Evolutionary conservation across 2,113 vertebrate genomes (phyloP).

Genomic region (Leiothrix lutea): DNA sequence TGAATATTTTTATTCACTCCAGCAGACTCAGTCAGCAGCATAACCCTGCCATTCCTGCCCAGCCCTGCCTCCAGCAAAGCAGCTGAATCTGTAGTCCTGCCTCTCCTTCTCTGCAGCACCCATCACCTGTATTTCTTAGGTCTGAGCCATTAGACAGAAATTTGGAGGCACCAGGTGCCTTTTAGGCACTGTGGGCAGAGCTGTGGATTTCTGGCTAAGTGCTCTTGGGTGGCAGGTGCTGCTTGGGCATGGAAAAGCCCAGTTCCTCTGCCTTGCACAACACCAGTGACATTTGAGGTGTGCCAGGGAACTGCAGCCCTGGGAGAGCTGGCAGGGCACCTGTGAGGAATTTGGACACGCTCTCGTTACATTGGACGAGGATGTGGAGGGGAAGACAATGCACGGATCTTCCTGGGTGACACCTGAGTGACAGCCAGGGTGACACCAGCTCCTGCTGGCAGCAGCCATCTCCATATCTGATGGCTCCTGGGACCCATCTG

Average conservation of each 20-base stretch:
- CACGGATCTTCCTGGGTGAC: neutral
- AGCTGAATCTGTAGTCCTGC: rapidly evolving
- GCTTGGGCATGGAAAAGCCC: rapidly evolving
- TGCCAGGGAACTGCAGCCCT: rapidly evolving
- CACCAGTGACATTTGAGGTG: rapidly evolving
- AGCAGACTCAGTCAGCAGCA: neutral
- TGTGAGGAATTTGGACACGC: rapidly evolving
- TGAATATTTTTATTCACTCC: neutral
- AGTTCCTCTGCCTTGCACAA: neutral
- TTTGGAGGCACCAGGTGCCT: neutral
- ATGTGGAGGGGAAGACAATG: neutral
- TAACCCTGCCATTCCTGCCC: neutral
- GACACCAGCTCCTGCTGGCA: neutral
- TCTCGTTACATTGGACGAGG: rapidly evolving
- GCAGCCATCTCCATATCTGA: rapidly evolving
- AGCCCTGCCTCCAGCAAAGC: neutral
- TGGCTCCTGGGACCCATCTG: neutral
- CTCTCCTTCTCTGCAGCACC: neutral
- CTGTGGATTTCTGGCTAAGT: neutral
- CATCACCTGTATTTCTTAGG: neutral
- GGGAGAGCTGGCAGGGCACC: neutral
- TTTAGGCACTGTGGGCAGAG: neutral
- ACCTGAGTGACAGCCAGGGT: rapidly evolving
- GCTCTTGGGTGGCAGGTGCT: neutral
- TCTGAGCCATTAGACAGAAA: neutral